Conservation (phyloP, 2,113 vertebrate species). For the Stomatorhinus ivindoensis region DNA sequence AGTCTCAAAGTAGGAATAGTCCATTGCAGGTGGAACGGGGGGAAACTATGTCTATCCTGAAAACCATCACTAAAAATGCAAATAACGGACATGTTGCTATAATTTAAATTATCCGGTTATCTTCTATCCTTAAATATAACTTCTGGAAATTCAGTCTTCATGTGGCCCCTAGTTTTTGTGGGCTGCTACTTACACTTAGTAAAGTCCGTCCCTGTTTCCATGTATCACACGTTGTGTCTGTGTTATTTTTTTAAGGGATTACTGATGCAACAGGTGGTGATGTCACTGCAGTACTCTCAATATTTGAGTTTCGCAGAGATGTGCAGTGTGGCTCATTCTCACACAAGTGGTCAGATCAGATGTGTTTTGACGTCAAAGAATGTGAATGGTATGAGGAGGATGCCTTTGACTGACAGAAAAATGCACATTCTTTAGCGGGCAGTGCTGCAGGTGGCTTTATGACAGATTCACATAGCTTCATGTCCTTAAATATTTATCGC, state of each 20-base stretch:
- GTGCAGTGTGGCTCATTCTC: neutral
- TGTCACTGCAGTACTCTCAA: neutral
- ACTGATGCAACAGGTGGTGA: slow-evolving; percentile 9
- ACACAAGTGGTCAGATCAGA: neutral
- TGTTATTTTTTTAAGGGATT: neutral
- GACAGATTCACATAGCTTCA: neutral
- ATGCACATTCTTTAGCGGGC: neutral
- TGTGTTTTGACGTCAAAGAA: neutral
- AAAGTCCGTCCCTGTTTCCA: neutral
- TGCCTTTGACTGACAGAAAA: neutral
- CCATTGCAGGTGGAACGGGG: neutral
- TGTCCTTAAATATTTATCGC: neutral
- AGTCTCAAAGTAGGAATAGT: neutral
- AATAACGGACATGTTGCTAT: neutral
- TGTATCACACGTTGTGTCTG: neutral
- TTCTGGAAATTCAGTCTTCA: neutral
- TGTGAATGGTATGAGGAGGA: neutral
- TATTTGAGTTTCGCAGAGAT: neutral
- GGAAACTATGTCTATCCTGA: neutral
- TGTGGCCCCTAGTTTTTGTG: neutral
- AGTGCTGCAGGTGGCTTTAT: neutral
- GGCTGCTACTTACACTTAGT: neutral
- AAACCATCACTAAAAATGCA: neutral
- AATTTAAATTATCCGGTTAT: neutral
- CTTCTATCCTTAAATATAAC: neutral